Base-by-base conservation (phyloP, 2,797 vertebrate species). In the Echeneis naucrates region DNA sequence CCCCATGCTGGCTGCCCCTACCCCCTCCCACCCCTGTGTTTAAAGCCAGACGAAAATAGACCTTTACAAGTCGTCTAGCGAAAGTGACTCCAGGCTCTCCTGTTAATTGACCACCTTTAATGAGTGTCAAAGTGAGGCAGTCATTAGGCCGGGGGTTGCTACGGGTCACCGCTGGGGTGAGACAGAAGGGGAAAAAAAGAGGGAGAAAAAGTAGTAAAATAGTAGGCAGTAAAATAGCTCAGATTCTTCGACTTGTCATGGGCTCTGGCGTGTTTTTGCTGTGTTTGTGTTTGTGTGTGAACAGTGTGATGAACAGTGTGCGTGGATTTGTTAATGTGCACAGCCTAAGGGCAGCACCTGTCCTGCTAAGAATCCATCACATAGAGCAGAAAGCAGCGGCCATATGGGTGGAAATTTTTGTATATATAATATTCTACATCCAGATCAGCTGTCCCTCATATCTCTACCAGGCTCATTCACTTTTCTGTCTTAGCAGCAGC, bases 21-120 rank as follows among this genome's bases (percentile, higher is more conserved):
- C 63, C 81, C 76, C 50, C 54, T 59, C 1, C 17, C 40, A 13
- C 60, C 65, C 67, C 65, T 72, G 74, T 78, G 72, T 84, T 88
- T 87, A 82, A 90, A 89, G 50, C 80, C 82, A 84, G 87, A 84
- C 88, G 63, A 78, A 91, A 90, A 92, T 78, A 91, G 89, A 87
- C 77, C 85, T 89, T 89, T 87, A 84, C 88, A 84, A 89, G 89
- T 80, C 37, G 6, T 62, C 85, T 88, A 89, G 89, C 85, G 92
- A 91, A 91, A 91, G 90, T 86, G 82, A 89, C 81, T 90, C 77
- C 17, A 16, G 78, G 82, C 77, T 87, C 83, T 87, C 72, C 76
- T 83, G 86, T 90, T 93, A 93, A 93, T 92, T 91, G 91, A 90
- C 71, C 91, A 89, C 88, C 89, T 92, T 91, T 91, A 92, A 90